A percentile compares a stretch with the other conserved stretches of the same genome.
phyloP scores from a whole-genome alignment of 1,140 invertebrate species.

The Pemphigus obesinymphae region DNA sequence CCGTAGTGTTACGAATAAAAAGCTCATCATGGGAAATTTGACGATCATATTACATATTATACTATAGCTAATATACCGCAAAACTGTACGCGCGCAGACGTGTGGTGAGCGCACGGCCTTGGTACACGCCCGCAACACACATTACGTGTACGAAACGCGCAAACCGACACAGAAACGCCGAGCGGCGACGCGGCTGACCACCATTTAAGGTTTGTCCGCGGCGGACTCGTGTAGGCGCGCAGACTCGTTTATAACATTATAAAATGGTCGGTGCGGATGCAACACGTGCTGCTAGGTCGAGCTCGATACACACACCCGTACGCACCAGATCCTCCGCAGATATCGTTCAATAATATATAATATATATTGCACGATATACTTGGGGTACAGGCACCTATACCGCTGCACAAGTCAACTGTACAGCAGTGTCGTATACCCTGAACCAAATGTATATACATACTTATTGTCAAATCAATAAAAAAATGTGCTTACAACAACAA shows the following conservation, averaged over 20 bases:
- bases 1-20: not conserved
- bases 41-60: not conserved
- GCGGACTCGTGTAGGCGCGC: conserved; percentile 22
- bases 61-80: not conserved
- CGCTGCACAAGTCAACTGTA: not conserved
- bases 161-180: not conserved
- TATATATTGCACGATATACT: no score
- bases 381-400: not conserved
- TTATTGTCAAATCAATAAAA: no score
- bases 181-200: not conserved
- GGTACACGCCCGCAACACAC: not conserved
- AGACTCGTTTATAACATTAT: conserved; percentile 18
- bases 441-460: no score
- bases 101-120: not conserved
- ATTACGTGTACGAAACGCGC: not conserved
- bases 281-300: not conserved
- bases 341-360: not conserved
- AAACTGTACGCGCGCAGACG: not conserved
- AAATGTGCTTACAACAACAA: no score
- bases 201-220: conserved; percentile 35
- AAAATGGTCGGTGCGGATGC: no score
- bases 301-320: not conserved
- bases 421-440: not conserved
- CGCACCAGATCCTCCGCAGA: not conserved
- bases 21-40: not conserved